phyloP scores from a whole-genome alignment of 2,888 invertebrate genomes.

The Cerastoderma edule region DNA sequence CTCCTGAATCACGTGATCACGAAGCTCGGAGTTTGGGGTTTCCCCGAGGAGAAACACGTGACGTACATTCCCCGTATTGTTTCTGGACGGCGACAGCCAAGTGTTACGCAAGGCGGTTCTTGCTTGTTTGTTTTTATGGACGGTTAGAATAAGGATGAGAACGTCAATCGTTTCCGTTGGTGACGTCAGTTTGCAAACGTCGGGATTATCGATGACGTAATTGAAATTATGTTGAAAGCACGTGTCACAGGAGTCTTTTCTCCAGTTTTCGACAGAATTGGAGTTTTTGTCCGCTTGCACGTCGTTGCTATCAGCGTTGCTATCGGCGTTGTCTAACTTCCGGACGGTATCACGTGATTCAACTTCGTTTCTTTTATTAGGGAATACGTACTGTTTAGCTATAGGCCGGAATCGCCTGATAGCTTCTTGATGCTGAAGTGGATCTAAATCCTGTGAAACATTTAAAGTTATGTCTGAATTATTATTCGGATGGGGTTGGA shows the following conservation, averaged over 20 bases:
- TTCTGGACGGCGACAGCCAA: slow-evolving; percentile 51
- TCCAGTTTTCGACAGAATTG: not conserved
- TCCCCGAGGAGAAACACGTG: slow-evolving; percentile 57
- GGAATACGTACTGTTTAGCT: too few relatives aligned
- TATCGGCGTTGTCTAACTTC: too few relatives aligned
- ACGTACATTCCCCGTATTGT: slow-evolving; percentile 53
- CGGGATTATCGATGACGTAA: slow-evolving; percentile 54
- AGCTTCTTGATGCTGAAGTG: too few relatives aligned
- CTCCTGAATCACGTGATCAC: slow-evolving; percentile 35
- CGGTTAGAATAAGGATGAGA: slow-evolving; percentile 50
- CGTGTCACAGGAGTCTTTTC: slow-evolving; percentile 38
- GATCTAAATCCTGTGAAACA: too few relatives aligned
- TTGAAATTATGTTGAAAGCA: slow-evolving; percentile 62
- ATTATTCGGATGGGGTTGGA: slow-evolving; percentile 3
- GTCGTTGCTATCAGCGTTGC: too few relatives aligned
- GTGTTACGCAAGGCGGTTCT: slow-evolving; percentile 56
- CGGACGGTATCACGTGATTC: too few relatives aligned
- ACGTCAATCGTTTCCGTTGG: slow-evolving; percentile 36
- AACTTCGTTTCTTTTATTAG: not conserved
- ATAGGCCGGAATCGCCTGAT: too few relatives aligned
- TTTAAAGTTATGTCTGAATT: not conserved
- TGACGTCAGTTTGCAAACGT: slow-evolving; percentile 40
- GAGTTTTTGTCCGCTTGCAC: too few relatives aligned
- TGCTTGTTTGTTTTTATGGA: slow-evolving; percentile 34
- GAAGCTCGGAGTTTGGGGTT: not conserved